A percentile compares a stretch with the other conserved stretches of the same genome.
Conservation (phyloP, 64 coral and sea anemone genomes). For the Pocillopora damicornis region DNA sequence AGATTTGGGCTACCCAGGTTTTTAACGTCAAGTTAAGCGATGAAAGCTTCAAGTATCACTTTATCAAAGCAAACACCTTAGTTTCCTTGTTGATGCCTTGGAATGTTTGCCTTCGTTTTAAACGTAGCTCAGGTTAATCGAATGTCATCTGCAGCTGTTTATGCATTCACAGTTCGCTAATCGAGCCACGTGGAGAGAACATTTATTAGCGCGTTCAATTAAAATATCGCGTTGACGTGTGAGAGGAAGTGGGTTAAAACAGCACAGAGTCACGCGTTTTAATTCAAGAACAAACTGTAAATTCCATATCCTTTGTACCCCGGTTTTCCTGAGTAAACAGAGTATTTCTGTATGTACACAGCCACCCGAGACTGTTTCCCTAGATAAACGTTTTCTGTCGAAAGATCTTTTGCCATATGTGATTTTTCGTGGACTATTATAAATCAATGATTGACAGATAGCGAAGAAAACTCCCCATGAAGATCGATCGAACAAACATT, state of each 20-base stretch:
- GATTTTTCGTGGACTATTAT: background rate
- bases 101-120: constrained; percentile 20
- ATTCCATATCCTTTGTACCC: constrained; percentile 19
- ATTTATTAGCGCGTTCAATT: background rate
- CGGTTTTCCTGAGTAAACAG: background rate
- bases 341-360: constrained; percentile 2
- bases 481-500: constrained; percentile 2
- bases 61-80: background rate
- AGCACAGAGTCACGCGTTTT: background rate
- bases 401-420: background rate
- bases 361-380: constrained; percentile 36
- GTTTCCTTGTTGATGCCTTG: constrained; percentile 24
- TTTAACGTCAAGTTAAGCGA: background rate
- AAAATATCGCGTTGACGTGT: constrained; percentile 13
- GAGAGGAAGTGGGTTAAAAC: constrained; percentile 22
- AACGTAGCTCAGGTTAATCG: background rate
- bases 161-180: constrained; percentile 14
- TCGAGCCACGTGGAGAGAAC: constrained; percentile 15
- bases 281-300: background rate
- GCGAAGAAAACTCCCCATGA: background rate
- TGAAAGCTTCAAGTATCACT: background rate
- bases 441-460: background rate
- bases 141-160: constrained; percentile 9
- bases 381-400: constrained; percentile 1
- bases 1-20: background rate